Conservation (phyloP, 2,113 vertebrate species). For the Oxyruncus cristatus region DNA sequence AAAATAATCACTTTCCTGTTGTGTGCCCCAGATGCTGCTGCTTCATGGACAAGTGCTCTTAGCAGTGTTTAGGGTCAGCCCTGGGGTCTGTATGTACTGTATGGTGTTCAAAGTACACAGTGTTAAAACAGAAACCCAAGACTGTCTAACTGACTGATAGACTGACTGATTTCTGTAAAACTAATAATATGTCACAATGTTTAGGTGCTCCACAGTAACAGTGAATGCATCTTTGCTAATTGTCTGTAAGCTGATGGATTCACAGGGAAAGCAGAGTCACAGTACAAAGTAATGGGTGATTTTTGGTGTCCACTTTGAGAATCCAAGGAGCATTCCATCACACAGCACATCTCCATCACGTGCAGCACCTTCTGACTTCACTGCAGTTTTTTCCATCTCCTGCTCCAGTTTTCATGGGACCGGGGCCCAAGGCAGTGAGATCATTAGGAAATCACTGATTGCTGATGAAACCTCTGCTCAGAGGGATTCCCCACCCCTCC, state of each 20-base stretch:
- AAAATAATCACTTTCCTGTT: not conserved
- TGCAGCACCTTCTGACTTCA: not conserved
- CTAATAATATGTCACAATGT: not conserved
- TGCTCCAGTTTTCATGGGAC: not conserved
- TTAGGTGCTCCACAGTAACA: not conserved
- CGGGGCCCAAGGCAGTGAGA: not conserved
- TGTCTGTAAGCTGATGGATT: not conserved
- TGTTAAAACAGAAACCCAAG: not conserved
- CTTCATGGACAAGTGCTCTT: not conserved
- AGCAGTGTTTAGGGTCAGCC: not conserved
- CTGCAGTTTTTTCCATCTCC: not conserved
- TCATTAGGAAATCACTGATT: not conserved
- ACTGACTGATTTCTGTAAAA: not conserved
- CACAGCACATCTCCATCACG: accelerated
- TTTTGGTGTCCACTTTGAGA: not conserved
- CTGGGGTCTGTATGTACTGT: not conserved
- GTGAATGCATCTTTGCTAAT: not conserved
- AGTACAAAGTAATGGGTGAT: not conserved
- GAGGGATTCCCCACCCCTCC: not conserved
- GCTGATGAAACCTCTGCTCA: not conserved
- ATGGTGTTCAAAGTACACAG: not conserved
- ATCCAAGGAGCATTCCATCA: not conserved
- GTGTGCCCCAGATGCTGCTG: not conserved
- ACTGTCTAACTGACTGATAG: not conserved
- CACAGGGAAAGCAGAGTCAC: not conserved